These are phyloP conservation scores for Psylliodes chrysocephalus DNA, from an alignment of 2,888 invertebrate species.

Conservation along the genomic window DNA sequence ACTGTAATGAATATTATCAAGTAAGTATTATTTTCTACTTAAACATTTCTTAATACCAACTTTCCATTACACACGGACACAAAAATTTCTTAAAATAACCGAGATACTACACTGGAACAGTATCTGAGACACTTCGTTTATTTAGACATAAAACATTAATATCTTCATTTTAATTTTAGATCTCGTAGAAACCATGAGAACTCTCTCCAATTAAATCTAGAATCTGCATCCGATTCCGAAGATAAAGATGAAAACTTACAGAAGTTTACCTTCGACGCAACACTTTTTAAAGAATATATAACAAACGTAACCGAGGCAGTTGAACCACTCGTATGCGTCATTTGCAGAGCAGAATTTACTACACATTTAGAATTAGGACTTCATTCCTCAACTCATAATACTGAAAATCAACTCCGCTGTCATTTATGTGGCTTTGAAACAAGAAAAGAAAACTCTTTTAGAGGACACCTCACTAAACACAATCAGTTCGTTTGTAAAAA, in stretches of 20 bases:
- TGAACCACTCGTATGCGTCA: not conserved
- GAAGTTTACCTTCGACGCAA: not conserved
- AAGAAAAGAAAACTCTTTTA: conserved; percentile 2
- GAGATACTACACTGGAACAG: too few species aligned
- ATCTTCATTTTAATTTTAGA: too few species aligned
- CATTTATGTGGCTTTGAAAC: conserved; percentile 9
- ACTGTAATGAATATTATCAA: too few species aligned
- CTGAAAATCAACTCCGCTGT: not conserved
- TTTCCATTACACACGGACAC: too few species aligned
- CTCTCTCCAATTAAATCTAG: not conserved
- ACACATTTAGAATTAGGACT: conserved; percentile 8
- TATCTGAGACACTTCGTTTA: too few species aligned
- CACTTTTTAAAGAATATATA: conserved; percentile 14
- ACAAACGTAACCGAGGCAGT: not conserved
- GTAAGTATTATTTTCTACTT: too few species aligned
- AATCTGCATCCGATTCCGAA: not conserved
- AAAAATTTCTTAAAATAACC: too few species aligned
- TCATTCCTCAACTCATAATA: not conserved
- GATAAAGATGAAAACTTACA: not conserved
- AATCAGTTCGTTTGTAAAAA: conserved; percentile 7
- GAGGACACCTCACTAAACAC: conserved; percentile 6
- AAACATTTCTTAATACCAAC: too few species aligned
- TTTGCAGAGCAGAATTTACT: not conserved
- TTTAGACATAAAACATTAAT: too few species aligned
- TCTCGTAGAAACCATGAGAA: not conserved